Evolutionary conservation across 2,113 vertebrate species (phyloP), one percentile per base, ranked within the genome.

Genomic region (Oryzias javanicus): DNA sequence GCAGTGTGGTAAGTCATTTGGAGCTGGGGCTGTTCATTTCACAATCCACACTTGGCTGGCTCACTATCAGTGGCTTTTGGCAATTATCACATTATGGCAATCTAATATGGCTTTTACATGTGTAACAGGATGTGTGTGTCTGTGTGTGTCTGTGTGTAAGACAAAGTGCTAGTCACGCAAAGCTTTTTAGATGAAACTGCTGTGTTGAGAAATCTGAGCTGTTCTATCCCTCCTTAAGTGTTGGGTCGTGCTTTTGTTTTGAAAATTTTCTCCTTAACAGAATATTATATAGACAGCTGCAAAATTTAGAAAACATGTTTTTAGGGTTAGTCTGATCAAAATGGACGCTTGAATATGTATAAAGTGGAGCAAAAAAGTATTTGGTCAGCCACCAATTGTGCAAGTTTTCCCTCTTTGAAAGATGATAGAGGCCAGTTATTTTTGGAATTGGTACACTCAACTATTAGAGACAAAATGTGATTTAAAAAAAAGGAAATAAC

Each of bases 1-100:
- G 94, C 93, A 97, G 94, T 2, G 86, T 98, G 96, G 95, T 98
- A 94, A 96, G 95, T 98, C 89, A 79, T 70, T 62, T 57, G 74
- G 67, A 72, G 78, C 80, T 72, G 79, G 64, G 81, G 86, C 84
- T 80, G 77, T 73, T 80, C 83, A 81, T 72, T 58, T 74, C 82
- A 87, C 87, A 82, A 83, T 82, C 75, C 82, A 82, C 78, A 85
- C 83, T 35, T 82, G 88, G 81, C 84, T 82, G 76, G 58, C 80
- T 84, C 84, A 83, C 79, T 64, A 63, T 79, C 77, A 75, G 70
- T 79, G 77, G 82, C 82, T 79, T 84, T 82, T 79, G 10, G 81
- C 81, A 76, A 13, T 58, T 56, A 54, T 59, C 67, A 72, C 74
- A 81, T 77, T 75, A 63, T 74, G 67, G 70, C 75, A 78, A 79